phyloP scores from a whole-genome alignment of 2,888 invertebrate genomes.

The Crossocerus cetratus region DNA sequence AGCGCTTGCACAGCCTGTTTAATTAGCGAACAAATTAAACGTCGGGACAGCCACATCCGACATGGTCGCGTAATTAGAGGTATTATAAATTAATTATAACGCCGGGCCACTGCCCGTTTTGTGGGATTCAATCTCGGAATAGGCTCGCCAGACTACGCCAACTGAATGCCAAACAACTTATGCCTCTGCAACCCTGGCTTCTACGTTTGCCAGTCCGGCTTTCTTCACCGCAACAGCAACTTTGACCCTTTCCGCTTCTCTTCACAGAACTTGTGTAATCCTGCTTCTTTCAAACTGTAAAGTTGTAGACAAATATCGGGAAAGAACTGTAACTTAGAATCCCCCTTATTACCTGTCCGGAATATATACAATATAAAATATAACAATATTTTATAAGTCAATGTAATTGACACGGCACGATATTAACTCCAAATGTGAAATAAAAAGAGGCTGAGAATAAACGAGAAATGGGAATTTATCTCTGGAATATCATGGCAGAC shows the following conservation, averaged over 20 bases:
- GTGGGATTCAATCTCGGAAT: constrained; percentile 69
- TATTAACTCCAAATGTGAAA: no score
- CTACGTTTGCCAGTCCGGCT: neutral
- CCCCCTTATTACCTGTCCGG: no score
- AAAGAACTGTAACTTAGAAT: no score
- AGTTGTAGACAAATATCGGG: no score
- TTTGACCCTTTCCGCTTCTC: neutral
- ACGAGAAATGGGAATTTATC: no score
- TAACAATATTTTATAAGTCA: no score
- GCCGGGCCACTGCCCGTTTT: constrained; percentile 58
- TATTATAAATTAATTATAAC: constrained; percentile 73
- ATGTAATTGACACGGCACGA: no score
- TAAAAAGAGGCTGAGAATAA: no score
- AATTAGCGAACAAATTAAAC: constrained; percentile 72
- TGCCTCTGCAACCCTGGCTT: constrained; percentile 15
- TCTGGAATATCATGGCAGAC: no score
- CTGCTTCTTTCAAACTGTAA: no score
- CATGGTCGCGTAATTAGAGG: constrained; percentile 68
- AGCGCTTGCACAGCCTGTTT: constrained; percentile 56
- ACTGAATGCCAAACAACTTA: constrained; percentile 66
- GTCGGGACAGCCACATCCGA: constrained; percentile 61
- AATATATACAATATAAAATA: no score
- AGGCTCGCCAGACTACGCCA: constrained; percentile 50
- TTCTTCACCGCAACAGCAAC: no score
- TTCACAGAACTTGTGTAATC: neutral